These are phyloP conservation scores for Philhelius pedissequus DNA, from an alignment of 2,888 invertebrate genomes.

Conservation along the genomic window DNA sequence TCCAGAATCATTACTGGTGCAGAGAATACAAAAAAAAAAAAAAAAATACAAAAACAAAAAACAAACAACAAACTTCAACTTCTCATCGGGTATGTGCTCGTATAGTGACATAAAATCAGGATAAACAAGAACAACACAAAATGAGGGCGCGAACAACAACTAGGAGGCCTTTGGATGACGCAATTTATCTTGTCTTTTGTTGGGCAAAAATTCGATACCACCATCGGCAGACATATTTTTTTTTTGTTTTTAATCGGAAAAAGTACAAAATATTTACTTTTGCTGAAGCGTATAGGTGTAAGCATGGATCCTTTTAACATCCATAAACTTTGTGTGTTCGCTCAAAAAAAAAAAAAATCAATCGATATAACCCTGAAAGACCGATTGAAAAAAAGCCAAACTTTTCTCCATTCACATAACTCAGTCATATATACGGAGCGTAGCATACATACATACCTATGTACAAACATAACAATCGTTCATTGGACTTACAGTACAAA, in stretches of 20 bases:
- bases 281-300: not conserved
- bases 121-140: conserved; percentile 36
- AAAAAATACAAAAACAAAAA: not conserved
- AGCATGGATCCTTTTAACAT: conserved; percentile 11
- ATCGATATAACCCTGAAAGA: conserved; percentile 32
- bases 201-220: not conserved
- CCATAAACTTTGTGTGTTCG: conserved; percentile 7
- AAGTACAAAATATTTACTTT: conserved; percentile 12
- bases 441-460: not conserved
- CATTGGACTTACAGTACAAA: too few species aligned
- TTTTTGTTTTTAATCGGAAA: too few species aligned
- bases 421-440: not conserved
- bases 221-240: conserved; percentile 5
- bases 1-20: conserved; percentile 27
- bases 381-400: not conserved
- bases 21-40: not conserved
- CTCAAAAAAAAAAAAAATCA: not conserved
- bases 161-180: not conserved
- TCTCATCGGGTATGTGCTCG: not conserved
- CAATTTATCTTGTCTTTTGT: not conserved
- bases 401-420: not conserved
- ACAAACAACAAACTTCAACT: conserved; percentile 17
- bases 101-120: conserved; percentile 36
- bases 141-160: conserved; percentile 40
- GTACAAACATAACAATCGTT: too few species aligned